Evolutionary conservation across 2,888 invertebrate species (phyloP).

Genomic region (Dynastes tityus): DNA sequence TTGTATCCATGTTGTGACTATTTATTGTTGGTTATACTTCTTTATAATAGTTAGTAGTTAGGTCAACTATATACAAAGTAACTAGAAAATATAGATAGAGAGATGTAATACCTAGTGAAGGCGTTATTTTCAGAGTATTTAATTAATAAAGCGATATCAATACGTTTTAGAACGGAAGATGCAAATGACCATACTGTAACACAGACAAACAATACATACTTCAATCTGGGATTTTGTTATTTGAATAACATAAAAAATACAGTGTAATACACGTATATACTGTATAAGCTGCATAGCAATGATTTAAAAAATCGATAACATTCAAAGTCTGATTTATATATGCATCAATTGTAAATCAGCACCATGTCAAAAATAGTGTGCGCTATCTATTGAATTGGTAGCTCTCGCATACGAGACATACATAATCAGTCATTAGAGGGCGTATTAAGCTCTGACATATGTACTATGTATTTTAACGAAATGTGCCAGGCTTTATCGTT

Average conservation of each 20-base stretch:
- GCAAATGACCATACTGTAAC: too few relatives aligned
- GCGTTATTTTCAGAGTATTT: too few relatives aligned
- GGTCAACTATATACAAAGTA: too few relatives aligned
- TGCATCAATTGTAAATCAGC: conserved; percentile 9
- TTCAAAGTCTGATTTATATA: neutral
- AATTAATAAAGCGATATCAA: neutral
- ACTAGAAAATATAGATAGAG: too few relatives aligned
- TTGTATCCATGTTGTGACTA: too few relatives aligned
- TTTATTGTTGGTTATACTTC: too few relatives aligned
- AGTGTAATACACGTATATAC: neutral
- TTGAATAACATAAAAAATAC: too few relatives aligned
- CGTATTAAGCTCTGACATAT: conserved; percentile 41
- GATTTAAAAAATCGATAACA: too few relatives aligned
- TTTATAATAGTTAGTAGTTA: too few relatives aligned
- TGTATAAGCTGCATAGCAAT: neutral
- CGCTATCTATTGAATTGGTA: conserved; percentile 26
- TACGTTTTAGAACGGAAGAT: neutral
- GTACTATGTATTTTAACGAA: conserved; percentile 42
- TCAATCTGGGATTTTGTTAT: too few relatives aligned
- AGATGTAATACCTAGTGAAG: too few relatives aligned
- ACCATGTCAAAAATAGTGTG: neutral
- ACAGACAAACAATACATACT: too few relatives aligned
- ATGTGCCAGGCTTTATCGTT: conserved; percentile 42
- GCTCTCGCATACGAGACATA: conserved; percentile 8
- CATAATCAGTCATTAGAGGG: conserved; percentile 46